Percentiles rank a stretch among this genome's conserved stretches.
Conservation (phyloP, 2,797 vertebrate species). For the Gymnopithys bicolor region DNA sequence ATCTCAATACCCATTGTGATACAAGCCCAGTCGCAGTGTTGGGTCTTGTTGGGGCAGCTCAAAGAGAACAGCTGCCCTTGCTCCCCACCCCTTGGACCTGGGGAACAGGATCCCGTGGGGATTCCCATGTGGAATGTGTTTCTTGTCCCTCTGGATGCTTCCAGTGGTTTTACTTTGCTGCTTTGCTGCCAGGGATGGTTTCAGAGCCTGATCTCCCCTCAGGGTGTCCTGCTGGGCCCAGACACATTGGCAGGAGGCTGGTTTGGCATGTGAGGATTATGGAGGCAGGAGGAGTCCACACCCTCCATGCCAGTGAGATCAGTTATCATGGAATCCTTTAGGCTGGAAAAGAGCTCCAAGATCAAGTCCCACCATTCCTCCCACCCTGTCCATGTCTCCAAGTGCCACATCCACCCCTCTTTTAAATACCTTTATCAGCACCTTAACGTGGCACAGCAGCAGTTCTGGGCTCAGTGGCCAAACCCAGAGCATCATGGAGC, state of each 20-base stretch:
- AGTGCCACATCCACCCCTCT: fast-evolving
- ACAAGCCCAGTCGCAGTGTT: fast-evolving
- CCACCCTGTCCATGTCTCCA: not conserved
- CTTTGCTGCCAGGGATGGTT: not conserved
- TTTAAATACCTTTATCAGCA: not conserved
- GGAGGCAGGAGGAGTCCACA: not conserved
- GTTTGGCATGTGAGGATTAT: not conserved
- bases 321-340: not conserved
- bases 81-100: not conserved
- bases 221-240: not conserved
- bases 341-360: not conserved
- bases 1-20: fast-evolving
- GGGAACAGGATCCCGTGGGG: not conserved
- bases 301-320: fast-evolving
- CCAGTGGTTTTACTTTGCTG: not conserved
- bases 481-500: fast-evolving
- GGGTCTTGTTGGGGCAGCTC: not conserved
- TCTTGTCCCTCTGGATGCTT: not conserved
- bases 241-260: fast-evolving
- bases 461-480: not conserved
- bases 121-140: not conserved
- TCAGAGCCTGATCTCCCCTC: not conserved
- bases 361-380: not conserved
- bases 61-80: not conserved
- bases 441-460: fast-evolving